Base-by-base conservation (phyloP, 92 coral and sea anemone species). In the Zoanthus gigantus region DNA sequence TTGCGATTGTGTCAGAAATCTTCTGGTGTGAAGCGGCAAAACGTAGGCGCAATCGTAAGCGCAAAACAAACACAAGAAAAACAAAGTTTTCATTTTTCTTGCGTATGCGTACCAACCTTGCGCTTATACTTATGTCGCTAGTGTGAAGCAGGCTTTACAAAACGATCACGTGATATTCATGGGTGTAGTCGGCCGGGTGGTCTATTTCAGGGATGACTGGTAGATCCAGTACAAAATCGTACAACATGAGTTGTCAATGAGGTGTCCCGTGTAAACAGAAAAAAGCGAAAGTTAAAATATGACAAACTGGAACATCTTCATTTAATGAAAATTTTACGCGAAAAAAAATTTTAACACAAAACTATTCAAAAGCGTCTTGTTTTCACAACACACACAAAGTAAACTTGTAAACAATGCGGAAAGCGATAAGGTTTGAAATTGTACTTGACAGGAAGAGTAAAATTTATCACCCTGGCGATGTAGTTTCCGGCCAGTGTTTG, bases 381-480 rank as follows among this genome's bases (percentile, higher is more conserved):
- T 42, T 81, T 65, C 28, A 65, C 29, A 65, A 73, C 85, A 63
- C 56, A 80, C 44, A 32, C 56, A 80, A 65, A 32, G 30, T 29
- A 47, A 52, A 18, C 8, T 5, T 63, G 85, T 81, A 71, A 76
- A 79, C 50, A 88, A 94, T 94, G 98, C 94, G 90, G 4, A 94
- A 94, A 74, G 79, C 90, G 57, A 32, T 91, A 28, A 60, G 31
- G 44, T 87, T 94, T 48, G 89, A 91, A 76, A 89, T 94, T 30
- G 16, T 48, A 13, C 88, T 86, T 2, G 84, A 92, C 71, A 88
- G 94, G 46, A 83, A 83, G 50, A 86, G 89, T 82, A 92, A 86
- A 44, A 89, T 87, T 44, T 94, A 93, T 61, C 98, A 94, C 81
- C 98, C 98, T 0, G 93, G 98, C 10, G 95, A 94, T 44, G 85